Evolutionary conservation across 2,113 vertebrate genomes (phyloP).

Genomic region (Orycteropus afer): DNA sequence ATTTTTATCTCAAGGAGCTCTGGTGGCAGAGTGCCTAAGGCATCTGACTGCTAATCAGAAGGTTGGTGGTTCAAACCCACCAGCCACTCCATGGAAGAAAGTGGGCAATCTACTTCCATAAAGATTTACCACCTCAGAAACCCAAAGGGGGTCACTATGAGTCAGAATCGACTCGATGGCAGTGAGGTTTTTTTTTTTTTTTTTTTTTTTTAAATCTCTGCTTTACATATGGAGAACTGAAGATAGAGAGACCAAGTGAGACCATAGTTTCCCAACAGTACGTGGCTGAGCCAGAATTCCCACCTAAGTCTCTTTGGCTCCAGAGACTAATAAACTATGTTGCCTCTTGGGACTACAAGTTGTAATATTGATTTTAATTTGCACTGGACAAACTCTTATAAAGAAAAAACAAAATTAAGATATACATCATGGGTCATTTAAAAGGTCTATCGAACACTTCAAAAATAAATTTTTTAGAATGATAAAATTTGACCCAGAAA

Average conservation of each 20-base stretch:
- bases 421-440: neutral
- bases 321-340: neutral
- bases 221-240: neutral
- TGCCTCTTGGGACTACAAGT: neutral
- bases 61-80: too few relatives aligned
- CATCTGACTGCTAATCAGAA: too few relatives aligned
- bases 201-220: too few relatives aligned
- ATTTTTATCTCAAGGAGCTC: neutral
- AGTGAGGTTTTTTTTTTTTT: too few relatives aligned
- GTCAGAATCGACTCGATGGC: too few relatives aligned
- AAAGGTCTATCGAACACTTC: neutral
- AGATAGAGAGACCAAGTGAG: neutral
- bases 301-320: neutral
- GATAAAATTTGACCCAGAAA: neutral
- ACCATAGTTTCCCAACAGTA: neutral
- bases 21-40: too few relatives aligned
- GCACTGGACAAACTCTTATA: neutral
- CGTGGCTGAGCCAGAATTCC: neutral
- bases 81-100: too few relatives aligned
- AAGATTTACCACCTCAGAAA: too few relatives aligned
- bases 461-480: conserved; percentile 24
- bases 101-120: too few relatives aligned
- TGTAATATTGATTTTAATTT: conserved; percentile 1
- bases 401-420: conserved; percentile 37
- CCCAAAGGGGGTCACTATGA: too few relatives aligned